These are phyloP conservation scores for Tragelaphus buxtoni DNA, from an alignment of 2,113 vertebrate genomes.

Conservation along the genomic window DNA sequence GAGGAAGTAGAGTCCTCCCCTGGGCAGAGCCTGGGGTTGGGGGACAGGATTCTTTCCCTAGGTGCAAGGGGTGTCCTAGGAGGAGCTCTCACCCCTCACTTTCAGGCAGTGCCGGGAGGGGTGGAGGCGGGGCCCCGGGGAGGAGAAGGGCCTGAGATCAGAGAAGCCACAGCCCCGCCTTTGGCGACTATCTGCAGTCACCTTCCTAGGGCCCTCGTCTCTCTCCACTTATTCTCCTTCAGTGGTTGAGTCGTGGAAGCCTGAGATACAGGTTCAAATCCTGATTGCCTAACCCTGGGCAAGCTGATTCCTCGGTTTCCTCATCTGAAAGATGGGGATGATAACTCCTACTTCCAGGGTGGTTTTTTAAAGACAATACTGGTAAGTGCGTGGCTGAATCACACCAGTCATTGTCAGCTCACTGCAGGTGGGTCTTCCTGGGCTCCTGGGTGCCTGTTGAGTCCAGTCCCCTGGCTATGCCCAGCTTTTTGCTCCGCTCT, in stretches of 20 bases:
- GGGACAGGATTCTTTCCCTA: not conserved
- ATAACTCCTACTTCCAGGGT: not conserved
- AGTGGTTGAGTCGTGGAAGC: not conserved
- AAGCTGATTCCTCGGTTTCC: not conserved
- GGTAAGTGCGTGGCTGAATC: not conserved
- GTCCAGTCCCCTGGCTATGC: not conserved
- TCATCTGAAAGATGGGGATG: not conserved
- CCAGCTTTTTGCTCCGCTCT: not conserved
- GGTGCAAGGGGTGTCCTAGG: slow-evolving; percentile 27
- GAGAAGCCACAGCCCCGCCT: slow-evolving; percentile 66
- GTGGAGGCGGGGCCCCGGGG: slow-evolving; percentile 51
- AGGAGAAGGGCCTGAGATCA: slow-evolving; percentile 33
- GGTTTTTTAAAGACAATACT: not conserved
- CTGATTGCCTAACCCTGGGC: not conserved
- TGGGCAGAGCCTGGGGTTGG: not conserved
- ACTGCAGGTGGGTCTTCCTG: not conserved
- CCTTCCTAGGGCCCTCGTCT: not conserved
- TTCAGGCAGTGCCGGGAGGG: slow-evolving; percentile 25
- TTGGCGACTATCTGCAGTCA: not conserved
- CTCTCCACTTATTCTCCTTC: not conserved
- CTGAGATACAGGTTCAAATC: not conserved
- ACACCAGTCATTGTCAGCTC: not conserved
- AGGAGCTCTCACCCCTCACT: slow-evolving; percentile 44
- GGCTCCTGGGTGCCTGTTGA: not conserved
- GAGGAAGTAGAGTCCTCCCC: not conserved